Evolutionary conservation across 2,113 vertebrate genomes (phyloP), one percentile per base, ranked within the genome.

Genomic region (Saccopteryx leptura): DNA sequence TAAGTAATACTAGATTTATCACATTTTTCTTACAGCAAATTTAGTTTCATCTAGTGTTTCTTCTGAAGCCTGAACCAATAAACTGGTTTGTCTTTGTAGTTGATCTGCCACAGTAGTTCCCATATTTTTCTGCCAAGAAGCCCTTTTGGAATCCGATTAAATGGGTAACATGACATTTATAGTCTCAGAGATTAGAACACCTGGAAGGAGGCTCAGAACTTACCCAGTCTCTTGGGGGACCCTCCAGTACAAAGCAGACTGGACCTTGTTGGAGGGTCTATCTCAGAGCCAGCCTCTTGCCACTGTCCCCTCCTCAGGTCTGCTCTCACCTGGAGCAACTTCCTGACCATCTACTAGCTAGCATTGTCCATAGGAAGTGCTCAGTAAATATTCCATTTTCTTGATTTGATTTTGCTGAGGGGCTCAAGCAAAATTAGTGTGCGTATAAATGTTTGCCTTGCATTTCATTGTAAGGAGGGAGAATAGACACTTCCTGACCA

Each of bases 1-100:
- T 95, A 98, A 97, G 97, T 96, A 96, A 95, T 86, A 88, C 90
- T 97, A 94, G 97, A 98, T 97, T 97, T 97, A 98, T 97, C 96
- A 96, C 96, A 90, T 90, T 97, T 97, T 97, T 96, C 94, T 96
- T 95, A 93, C 24, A 91, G 88, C 90, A 97, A 98, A 97, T 97
- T 98, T 92, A 96, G 96, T 91, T 96, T 97, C 97, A 91, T 97
- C 95, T 95, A 95, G 95, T 74, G 93, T 96, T 97, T 95, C 96
- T 96, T 97, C 96, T 97, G 93, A 97, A 97, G 97, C 92, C 88
- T 95, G 68, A 93, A 97, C 94, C 95, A 74, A 97, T 98, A 97
- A 98, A 97, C 90, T 84, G 78, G 69, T 85, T 88, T 88, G 96
- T 97, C 97, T 97, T 98, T 98, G 94, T 97, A 97, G 96, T 96